Evolutionary conservation across 2,113 vertebrate species (phyloP).

Genomic region (Xenus cinereus): DNA sequence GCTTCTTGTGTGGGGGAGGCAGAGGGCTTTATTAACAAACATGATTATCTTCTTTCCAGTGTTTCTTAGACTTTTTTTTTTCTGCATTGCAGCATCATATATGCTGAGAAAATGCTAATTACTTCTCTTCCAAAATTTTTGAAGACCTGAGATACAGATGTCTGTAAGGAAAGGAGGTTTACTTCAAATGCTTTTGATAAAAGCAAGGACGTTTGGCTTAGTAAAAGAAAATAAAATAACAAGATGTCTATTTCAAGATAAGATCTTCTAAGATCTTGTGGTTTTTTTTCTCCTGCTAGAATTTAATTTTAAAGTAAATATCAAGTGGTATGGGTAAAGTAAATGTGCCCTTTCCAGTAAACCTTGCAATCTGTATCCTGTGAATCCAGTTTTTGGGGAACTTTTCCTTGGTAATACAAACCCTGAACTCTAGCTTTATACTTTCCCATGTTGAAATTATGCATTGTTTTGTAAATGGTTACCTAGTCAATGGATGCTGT

Average conservation of each 20-base stretch:
- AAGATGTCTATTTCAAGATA: background rate
- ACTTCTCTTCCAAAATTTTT: background rate
- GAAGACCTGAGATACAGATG: background rate
- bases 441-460: background rate
- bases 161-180: background rate
- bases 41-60: rapidly evolving
- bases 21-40: background rate
- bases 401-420: background rate
- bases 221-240: background rate
- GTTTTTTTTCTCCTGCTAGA: background rate
- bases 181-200: background rate
- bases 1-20: background rate
- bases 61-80: background rate
- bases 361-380: background rate
- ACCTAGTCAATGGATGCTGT: background rate
- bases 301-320: background rate
- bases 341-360: background rate
- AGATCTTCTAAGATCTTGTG: background rate
- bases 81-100: background rate
- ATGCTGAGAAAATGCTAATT: background rate
- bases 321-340: background rate
- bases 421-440: background rate
- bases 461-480: background rate
- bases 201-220: background rate
- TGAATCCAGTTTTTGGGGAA: background rate